A percentile compares a stretch with the other conserved stretches of the same genome.
Conservation (phyloP, 2,888 invertebrate genomes). For the Andrena trimmerana region DNA sequence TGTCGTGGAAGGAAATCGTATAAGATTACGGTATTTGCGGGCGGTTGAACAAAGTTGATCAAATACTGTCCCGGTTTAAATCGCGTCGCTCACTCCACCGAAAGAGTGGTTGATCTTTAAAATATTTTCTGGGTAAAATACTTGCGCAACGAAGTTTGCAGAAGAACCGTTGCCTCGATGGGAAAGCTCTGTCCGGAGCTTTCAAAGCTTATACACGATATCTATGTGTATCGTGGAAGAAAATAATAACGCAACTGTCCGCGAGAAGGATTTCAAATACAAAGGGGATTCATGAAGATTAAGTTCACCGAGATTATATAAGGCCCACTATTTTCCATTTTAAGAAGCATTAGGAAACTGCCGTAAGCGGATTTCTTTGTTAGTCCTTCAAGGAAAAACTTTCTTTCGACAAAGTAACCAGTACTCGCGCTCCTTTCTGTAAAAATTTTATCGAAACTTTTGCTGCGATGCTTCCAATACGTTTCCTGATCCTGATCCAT, state of each 20-base stretch:
- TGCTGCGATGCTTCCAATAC: background rate
- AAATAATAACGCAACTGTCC: background rate
- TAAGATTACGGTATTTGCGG: slow-evolving; percentile 17
- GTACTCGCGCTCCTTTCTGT: background rate
- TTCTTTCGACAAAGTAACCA: background rate
- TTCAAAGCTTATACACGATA: background rate
- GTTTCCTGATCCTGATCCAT: background rate
- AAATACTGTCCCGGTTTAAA: slow-evolving; percentile 6
- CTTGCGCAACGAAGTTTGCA: background rate
- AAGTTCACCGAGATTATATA: slow-evolving; percentile 19
- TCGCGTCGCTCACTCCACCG: background rate
- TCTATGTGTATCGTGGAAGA: background rate
- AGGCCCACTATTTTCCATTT: slow-evolving; percentile 16
- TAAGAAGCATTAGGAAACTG: slow-evolving; percentile 12
- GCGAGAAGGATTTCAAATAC: background rate
- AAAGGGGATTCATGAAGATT: background rate
- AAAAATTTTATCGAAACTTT: slow-evolving; percentile 2
- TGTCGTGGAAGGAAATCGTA: background rate
- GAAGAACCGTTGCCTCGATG: background rate
- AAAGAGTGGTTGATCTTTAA: background rate
- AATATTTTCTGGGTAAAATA: background rate
- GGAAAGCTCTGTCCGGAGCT: background rate
- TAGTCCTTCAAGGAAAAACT: slow-evolving; percentile 1
- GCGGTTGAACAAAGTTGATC: slow-evolving; percentile 5
- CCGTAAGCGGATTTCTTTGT: slow-evolving; percentile 41